Conservation (phyloP, 2,113 vertebrate genomes). For the Grammomys surdaster region DNA sequence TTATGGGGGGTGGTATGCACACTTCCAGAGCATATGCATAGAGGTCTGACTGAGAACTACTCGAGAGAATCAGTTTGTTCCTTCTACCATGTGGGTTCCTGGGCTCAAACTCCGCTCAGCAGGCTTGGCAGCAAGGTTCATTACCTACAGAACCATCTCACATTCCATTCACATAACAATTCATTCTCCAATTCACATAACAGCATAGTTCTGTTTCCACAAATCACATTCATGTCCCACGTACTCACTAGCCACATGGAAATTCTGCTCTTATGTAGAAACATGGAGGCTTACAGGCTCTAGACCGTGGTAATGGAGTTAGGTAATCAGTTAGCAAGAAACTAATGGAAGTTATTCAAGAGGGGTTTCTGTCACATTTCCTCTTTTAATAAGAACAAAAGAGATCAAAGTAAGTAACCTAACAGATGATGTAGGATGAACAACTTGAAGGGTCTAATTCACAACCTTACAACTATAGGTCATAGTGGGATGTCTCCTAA, state of each 20-base stretch:
- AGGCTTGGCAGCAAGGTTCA: background rate
- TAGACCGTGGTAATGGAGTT: rapidly evolving
- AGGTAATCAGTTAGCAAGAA: background rate
- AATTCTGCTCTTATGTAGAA: rapidly evolving
- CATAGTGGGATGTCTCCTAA: background rate
- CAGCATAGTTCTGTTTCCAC: background rate
- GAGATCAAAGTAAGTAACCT: background rate
- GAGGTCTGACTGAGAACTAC: background rate
- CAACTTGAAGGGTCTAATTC: background rate
- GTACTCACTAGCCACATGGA: rapidly evolving
- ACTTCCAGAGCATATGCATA: background rate
- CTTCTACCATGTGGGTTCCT: background rate
- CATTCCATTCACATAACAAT: too few species aligned
- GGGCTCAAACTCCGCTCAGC: too few species aligned
- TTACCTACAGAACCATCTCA: too few species aligned
- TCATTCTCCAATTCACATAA: background rate
- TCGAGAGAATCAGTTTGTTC: too few species aligned
- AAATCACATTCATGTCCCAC: background rate
- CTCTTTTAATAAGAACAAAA: background rate
- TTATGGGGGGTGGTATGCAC: background rate
- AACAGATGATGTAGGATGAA: background rate
- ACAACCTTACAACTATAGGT: background rate
- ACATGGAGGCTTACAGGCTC: rapidly evolving
- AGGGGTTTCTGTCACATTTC: background rate
- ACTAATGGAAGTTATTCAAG: background rate